Evolutionary conservation across 2,888 invertebrate genomes (phyloP), one percentile per base, ranked within the genome.

Genomic region (Phengaris arion): DNA sequence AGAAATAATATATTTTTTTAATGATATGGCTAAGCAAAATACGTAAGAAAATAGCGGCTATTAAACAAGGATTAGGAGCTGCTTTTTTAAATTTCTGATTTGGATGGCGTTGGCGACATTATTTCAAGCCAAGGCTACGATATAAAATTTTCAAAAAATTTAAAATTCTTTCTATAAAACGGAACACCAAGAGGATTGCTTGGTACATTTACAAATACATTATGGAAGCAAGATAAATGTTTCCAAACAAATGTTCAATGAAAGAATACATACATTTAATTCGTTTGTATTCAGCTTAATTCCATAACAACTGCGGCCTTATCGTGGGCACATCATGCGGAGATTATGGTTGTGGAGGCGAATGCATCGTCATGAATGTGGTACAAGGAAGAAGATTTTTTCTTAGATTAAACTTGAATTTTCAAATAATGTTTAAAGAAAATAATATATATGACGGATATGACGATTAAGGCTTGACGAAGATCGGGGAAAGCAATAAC

Each of bases 321-420:
- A 92, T 92, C 91, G 83, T 83, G 83, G 83, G 84, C 85, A 84
- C 88, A 91, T 91, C 91, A 86, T 85, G 85, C 85, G 85, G 84
- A 91, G 91, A 92, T 92, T 91, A 91, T 89, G 88, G 86, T 82
- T 86, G 84, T 83, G 83, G 85, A 87, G 85, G 87, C 87, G 86
- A 89, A 86, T 92, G 92, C 92, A 91, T 85, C 89, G 90, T 92
- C 92, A 92, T 92, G 90, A 89, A 81, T 82, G 72, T 82, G 85
- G 86, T 81, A 7, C 80, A 85, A 85, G 81, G 74, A 70, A 83
- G 22, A 80, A 83, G 79, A 55, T 69, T 57, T 51, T 9, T 10
- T 35, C 48, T 15, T 48, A 12, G 22, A 22, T 22, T 22, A 10
- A 12, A 12, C 35, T 45, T 48, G 6, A 48, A 48, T 1, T 48